These are phyloP conservation scores for Porites lutea DNA, from an alignment of 64 coral and sea anemone genomes.

Conservation along the genomic window DNA sequence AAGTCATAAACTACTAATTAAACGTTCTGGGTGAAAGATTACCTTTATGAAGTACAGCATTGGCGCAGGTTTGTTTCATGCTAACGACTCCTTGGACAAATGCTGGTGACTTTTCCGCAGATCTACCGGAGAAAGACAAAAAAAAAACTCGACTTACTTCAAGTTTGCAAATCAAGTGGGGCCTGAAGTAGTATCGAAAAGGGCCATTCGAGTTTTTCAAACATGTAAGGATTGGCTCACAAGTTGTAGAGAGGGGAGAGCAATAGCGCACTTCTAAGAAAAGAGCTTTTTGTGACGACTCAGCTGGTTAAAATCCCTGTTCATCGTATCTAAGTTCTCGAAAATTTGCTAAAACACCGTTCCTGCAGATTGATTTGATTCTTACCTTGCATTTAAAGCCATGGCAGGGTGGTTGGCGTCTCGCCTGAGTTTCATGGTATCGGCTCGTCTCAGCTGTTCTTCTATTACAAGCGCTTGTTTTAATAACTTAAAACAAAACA, in stretches of 20 bases:
- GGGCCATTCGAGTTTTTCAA: no score
- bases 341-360: neutral
- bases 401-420: slow-evolving; percentile 96
- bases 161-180: no score
- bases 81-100: slow-evolving; percentile 94
- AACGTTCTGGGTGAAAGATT: no score
- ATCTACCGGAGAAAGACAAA: slow-evolving; percentile 51
- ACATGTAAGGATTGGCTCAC: no score
- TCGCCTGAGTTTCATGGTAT: slow-evolving; percentile 79
- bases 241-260: no score
- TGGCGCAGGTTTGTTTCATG: slow-evolving; percentile 98
- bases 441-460: slow-evolving; percentile 90
- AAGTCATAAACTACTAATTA: no score
- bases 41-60: slow-evolving; percentile 99
- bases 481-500: slow-evolving; percentile 70
- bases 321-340: neutral
- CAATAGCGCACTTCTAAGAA: no score
- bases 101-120: slow-evolving; percentile 99
- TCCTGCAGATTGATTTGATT: neutral
- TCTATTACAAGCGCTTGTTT: slow-evolving; percentile 97
- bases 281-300: no score
- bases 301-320: no score
- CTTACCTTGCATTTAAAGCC: slow-evolving; percentile 92
- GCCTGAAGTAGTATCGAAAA: no score
- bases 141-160: neutral